Conservation (phyloP, 2,888 invertebrate genomes). For the Clistopyga incitator region DNA sequence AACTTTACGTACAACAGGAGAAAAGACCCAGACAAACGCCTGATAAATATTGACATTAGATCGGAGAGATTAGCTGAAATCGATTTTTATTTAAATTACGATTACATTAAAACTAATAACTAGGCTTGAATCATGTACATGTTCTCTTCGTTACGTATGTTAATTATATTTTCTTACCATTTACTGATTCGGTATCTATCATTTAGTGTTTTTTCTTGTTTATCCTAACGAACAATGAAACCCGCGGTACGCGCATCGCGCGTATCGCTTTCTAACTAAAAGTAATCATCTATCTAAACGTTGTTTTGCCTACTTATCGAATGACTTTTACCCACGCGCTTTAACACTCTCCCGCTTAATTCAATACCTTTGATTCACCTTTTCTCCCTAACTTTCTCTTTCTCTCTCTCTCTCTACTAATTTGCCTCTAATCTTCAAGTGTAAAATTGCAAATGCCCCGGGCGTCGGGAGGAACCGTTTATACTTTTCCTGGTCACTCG, state of each 20-base stretch:
- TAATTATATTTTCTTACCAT: conserved; percentile 31
- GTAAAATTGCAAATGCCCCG: conserved; percentile 68
- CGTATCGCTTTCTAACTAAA: conserved; percentile 43
- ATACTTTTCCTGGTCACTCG: conserved; percentile 28
- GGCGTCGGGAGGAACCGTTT: conserved; percentile 65
- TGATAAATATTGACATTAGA: neutral
- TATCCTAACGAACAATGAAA: conserved; percentile 47
- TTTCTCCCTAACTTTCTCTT: neutral
- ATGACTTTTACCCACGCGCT: conserved; percentile 64
- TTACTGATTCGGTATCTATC: conserved; percentile 37
- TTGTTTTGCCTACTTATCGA: conserved; percentile 62
- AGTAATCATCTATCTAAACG: conserved; percentile 60
- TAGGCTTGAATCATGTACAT: conserved; percentile 62
- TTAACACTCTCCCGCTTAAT: conserved; percentile 11
- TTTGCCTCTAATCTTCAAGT: conserved; percentile 41
- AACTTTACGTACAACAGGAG: neutral
- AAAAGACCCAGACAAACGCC: neutral
- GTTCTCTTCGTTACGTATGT: conserved; percentile 50
- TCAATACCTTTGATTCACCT: neutral
- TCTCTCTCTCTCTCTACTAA: conserved; percentile 45
- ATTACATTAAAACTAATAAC: conserved; percentile 73
- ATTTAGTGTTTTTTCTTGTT: conserved; percentile 28
- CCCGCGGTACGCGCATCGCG: conserved; percentile 13
- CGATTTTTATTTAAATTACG: conserved; percentile 77
- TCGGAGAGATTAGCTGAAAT: conserved; percentile 37